Conservation (phyloP, 2,113 vertebrate genomes). For the Calyptomena viridis region DNA sequence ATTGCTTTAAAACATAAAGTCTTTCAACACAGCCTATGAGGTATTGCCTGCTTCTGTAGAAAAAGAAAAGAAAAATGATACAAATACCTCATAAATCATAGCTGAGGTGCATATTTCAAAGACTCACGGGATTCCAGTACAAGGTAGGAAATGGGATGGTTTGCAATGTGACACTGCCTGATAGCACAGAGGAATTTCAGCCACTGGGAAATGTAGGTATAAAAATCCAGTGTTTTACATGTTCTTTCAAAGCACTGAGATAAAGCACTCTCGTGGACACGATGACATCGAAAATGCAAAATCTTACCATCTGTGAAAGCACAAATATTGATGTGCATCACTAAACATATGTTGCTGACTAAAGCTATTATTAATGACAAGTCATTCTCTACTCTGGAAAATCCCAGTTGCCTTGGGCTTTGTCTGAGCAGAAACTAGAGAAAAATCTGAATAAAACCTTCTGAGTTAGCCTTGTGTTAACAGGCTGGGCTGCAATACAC, state of each 20-base stretch:
- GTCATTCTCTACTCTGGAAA: conserved; percentile 9
- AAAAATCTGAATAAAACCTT: conserved; percentile 14
- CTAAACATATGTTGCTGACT: conserved; percentile 42
- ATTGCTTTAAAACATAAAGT: not conserved
- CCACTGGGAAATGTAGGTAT: not conserved
- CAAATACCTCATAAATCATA: conserved; percentile 39
- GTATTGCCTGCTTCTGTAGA: not conserved
- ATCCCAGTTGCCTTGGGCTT: conserved; percentile 45
- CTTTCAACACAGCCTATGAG: conserved; percentile 19
- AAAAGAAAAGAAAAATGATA: conserved; percentile 36
- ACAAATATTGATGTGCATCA: conserved; percentile 47
- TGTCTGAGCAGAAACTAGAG: conserved; percentile 19
- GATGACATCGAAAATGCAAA: not conserved
- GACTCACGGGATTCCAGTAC: not conserved
- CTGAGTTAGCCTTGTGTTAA: not conserved
- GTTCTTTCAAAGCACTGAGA: not conserved
- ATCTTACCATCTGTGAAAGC: conserved; percentile 2
- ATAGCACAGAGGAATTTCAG: not conserved
- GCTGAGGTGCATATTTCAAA: not conserved
- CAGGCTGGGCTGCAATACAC: conserved; percentile 14
- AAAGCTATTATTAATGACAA: conserved; percentile 11
- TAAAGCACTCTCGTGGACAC: not conserved
- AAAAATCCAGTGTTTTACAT: not conserved
- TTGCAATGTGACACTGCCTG: not conserved
- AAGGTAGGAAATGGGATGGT: not conserved